Evolutionary conservation across 2,888 invertebrate species (phyloP), one percentile per base, ranked within the genome.

Genomic region (Dione vanillae): DNA sequence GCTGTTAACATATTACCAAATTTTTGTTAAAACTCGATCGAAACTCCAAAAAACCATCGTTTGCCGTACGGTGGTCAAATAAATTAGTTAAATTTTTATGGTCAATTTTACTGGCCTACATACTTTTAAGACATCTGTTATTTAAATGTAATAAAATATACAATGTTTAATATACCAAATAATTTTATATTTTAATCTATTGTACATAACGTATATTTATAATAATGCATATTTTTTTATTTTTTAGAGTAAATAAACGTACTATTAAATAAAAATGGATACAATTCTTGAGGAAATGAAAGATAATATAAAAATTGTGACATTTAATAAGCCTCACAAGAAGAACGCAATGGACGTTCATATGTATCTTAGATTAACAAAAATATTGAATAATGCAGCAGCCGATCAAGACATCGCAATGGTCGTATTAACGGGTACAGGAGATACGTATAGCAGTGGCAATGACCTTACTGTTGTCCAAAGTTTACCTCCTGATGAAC

Each of bases 381-480:
- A 94, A 19, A 94, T 96, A 20, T 86, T 99, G 40, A 94, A 95
- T 47, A 94, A 95, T 73, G 96, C 97, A 40, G 95, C 95, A 37
- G 85, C 86, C 11, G 95, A 98, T 87, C 94, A 95, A 35, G 83
- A 94, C 16, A 94, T 97, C 20, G 91, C 94, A 14, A 91, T 97
- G 27, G 95, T 97, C 47, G 96, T 97, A 1, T 84, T 98, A 27
- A 98, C 98, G 11, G 97, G 97, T 1, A 91, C 94, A 56, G 98
- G 97, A 11, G 95, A 96, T 74, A 98, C 95, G 84, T 98, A 95
- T 83, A 96, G 96, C 79, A 97, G 97, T 85, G 98, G 98, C 11
- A 97, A 97, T 91, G 98, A 98, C 86, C 85, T 96, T 3, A 58
- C 80, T 51, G 75, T 79, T 1, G 74, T 73, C 20, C 54, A 49